Percentiles rank a stretch among this genome's conserved stretches.
Evolutionary conservation across 2,888 invertebrate genomes (phyloP).

Genomic region (Plusia festucae): DNA sequence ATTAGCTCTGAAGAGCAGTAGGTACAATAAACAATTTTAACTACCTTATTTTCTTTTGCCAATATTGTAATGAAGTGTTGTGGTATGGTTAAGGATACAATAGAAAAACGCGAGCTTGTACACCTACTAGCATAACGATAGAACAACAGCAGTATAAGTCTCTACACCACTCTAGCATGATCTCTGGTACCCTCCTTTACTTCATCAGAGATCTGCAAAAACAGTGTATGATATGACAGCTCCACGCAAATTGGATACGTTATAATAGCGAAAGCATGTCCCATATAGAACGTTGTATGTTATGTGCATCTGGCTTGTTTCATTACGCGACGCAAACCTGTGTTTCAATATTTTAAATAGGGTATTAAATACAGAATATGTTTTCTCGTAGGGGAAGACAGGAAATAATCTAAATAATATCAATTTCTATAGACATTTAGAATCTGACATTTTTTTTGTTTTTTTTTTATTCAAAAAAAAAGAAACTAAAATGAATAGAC

Average conservation of each 20-base stretch:
- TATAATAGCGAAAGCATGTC: constrained; percentile 84
- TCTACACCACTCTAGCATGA: constrained; percentile 62
- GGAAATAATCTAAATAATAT: constrained; percentile 1
- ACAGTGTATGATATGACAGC: constrained; percentile 65
- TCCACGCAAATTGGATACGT: constrained; percentile 73
- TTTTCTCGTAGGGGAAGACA: constrained; percentile 19
- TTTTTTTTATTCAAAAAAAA: too few relatives aligned
- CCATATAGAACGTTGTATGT: constrained; percentile 85
- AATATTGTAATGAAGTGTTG: constrained; percentile 72
- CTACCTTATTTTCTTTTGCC: too few relatives aligned
- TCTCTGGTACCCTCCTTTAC: constrained; percentile 55
- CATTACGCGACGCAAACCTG: constrained; percentile 70
- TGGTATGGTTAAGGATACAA: constrained; percentile 74
- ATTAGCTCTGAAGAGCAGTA: background rate
- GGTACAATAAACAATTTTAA: too few relatives aligned
- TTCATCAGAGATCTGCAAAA: constrained; percentile 60
- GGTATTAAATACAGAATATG: constrained; percentile 41
- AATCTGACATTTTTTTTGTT: too few relatives aligned
- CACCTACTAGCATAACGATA: constrained; percentile 68
- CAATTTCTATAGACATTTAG: too few relatives aligned
- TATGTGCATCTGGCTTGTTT: constrained; percentile 85
- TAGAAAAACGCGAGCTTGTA: constrained; percentile 66
- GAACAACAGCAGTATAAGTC: constrained; percentile 59
- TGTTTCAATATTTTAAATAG: constrained; percentile 66
- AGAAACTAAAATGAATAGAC: too few relatives aligned